Evolutionary conservation across 2,888 invertebrate genomes (phyloP), one percentile per base, ranked within the genome.

Genomic region (Callyntrura sp.): DNA sequence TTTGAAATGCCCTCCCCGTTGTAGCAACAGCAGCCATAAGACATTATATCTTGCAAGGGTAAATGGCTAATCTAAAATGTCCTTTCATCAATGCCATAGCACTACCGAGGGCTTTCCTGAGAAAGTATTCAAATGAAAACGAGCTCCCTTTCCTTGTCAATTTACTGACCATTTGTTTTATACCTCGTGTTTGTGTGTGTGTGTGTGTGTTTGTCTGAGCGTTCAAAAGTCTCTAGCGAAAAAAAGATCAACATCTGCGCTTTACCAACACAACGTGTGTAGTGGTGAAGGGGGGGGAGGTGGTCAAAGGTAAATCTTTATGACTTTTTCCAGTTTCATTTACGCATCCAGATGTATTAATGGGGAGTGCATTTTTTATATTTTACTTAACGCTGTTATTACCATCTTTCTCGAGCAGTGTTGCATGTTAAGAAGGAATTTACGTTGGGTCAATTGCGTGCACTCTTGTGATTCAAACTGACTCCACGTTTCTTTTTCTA

Each of bases 341-440:
- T 35, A 35, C 35, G 35, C 35, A 35, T 35, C 35, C 6, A 35
- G 35, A 35, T 35, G 6, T 35, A 35, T 35, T 35, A 35, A 35
- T 35, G 35, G 35, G 3, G 23, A 48, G 45, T 43, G 45, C 17
- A 12, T 23, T 23, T 43, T 60, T 79, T 51, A 79, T 35, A 79
- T 55, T 70, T 57, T 17, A 35, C 35, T 35, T 35, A 35, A 35
- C 35, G 35, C 35, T 35, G 35, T 35, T 35, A 35, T 35, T 35
- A 35, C 35, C 35, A 57, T 43, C 9, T 14, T 60, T 79, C 28
- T 55, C 57, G 57, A 81, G n/a, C 45, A 35, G 28, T 23, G 81
- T 90, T 87, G 91, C 90, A 91, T 91, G 90, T 87, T 91, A 51
- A 87, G 68, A 70, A 82, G 79, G 76, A 87, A 89, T 89, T 90